Percentiles rank a stretch among this genome's conserved stretches.
These are phyloP conservation scores for Lemur catta DNA, from an alignment of 2,797 vertebrate species.

Conservation along the genomic window DNA sequence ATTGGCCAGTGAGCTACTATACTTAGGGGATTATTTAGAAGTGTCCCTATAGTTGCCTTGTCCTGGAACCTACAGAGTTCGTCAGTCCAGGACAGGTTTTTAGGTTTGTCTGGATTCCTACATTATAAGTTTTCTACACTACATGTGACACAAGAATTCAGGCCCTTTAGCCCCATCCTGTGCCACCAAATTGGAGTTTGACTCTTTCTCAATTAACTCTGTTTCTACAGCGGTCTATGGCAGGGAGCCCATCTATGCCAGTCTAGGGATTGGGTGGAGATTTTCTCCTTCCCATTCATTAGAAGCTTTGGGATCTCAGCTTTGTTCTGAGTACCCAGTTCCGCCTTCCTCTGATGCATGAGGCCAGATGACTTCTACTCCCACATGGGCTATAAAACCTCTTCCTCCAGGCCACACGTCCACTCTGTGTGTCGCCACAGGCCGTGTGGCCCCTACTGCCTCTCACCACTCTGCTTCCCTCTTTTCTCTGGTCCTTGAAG, in stretches of 20 bases:
- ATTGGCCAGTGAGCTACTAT: background rate
- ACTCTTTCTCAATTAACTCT: background rate
- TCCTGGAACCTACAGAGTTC: background rate
- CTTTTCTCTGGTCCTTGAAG: background rate
- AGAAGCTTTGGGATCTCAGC: background rate
- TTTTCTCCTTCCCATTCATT: background rate
- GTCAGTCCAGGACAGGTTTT: background rate
- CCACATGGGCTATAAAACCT: background rate
- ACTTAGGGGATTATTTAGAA: background rate
- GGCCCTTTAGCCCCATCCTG: background rate
- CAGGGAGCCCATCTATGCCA: background rate
- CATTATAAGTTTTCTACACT: background rate
- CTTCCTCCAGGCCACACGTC: background rate
- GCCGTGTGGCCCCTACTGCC: background rate
- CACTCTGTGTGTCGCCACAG: background rate
- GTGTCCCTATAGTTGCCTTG: background rate
- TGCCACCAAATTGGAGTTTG: background rate
- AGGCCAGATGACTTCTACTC: background rate
- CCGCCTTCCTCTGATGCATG: background rate
- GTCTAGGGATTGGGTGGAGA: background rate
- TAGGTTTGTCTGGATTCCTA: background rate
- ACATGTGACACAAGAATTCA: background rate
- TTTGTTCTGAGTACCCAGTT: background rate
- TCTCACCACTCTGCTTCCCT: background rate
- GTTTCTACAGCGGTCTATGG: background rate